A percentile compares a stretch with the other conserved stretches of the same genome.
Evolutionary conservation across 1,140 invertebrate species (phyloP).

Genomic region (Pseudomyrmex dendroicus): DNA sequence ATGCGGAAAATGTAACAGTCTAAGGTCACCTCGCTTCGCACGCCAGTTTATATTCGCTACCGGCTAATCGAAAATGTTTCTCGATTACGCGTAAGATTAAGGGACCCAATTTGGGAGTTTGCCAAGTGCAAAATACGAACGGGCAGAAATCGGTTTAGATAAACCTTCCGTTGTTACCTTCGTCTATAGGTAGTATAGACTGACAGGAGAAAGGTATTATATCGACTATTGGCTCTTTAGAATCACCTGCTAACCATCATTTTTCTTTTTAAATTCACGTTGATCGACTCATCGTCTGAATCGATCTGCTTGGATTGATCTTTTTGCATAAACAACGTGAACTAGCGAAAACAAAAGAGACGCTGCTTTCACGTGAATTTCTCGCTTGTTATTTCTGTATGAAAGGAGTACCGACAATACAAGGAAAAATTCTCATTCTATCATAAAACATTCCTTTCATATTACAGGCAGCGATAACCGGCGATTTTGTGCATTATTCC

Average conservation of each 20-base stretch:
- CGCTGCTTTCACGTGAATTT: background rate
- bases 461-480: background rate
- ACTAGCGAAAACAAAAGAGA: conserved; percentile 4
- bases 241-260: conserved; percentile 68
- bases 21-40: conserved; percentile 59
- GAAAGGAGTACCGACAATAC: background rate
- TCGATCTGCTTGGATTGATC: background rate
- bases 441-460: background rate
- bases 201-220: conserved; percentile 6
- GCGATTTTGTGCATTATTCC: conserved; percentile 19
- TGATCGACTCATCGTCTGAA: background rate
- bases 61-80: conserved; percentile 69
- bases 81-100: conserved; percentile 53
- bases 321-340: background rate
- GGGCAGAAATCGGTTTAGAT: conserved; percentile 58
- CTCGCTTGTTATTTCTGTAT: conserved; percentile 6
- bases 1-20: conserved; percentile 56
- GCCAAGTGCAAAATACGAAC: conserved; percentile 69
- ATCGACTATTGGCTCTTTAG: conserved; percentile 27
- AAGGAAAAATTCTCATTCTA: conserved; percentile 30
- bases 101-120: conserved; percentile 69
- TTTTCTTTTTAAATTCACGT: conserved; percentile 44
- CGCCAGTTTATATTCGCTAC: conserved; percentile 72
- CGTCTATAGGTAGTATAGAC: background rate
- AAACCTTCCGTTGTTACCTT: conserved; percentile 18